These are phyloP conservation scores for Teleogryllus occipitalis DNA, from an alignment of 1,140 invertebrate genomes.

Conservation along the genomic window DNA sequence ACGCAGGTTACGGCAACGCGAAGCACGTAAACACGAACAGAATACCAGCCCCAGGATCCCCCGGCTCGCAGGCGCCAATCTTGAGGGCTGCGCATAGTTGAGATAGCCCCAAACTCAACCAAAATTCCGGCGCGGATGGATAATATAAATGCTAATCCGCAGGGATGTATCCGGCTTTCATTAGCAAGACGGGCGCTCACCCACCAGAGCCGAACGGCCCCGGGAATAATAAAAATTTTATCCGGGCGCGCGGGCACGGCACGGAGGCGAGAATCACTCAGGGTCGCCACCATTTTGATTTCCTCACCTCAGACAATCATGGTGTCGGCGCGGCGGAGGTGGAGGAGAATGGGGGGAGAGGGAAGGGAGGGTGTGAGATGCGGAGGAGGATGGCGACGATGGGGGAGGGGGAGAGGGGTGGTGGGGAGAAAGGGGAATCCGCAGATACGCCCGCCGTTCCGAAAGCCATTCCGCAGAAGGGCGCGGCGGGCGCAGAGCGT, in stretches of 20 bases:
- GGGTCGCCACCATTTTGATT: background rate
- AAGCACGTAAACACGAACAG: no score
- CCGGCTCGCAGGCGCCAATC: background rate
- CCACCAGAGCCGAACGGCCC: background rate
- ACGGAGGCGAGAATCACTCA: background rate
- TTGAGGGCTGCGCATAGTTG: background rate
- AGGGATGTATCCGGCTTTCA: slow-evolving; percentile 3
- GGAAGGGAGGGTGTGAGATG: background rate
- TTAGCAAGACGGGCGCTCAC: background rate
- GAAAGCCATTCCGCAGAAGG: background rate
- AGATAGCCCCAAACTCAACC: background rate
- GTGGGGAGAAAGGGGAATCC: background rate
- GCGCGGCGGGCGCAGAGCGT: no score
- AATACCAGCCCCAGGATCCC: no score
- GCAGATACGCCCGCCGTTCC: background rate
- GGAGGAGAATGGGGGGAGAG: background rate
- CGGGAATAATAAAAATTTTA: background rate
- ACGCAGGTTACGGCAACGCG: no score
- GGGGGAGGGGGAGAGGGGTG: background rate
- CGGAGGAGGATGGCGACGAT: background rate
- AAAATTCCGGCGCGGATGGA: background rate
- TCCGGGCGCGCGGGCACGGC: background rate
- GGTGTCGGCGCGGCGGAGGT: background rate
- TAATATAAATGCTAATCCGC: slow-evolving; percentile 1
- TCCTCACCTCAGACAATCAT: slow-evolving; percentile 3